Conservation (phyloP, 2,113 vertebrate genomes). For the Salminus brasiliensis region DNA sequence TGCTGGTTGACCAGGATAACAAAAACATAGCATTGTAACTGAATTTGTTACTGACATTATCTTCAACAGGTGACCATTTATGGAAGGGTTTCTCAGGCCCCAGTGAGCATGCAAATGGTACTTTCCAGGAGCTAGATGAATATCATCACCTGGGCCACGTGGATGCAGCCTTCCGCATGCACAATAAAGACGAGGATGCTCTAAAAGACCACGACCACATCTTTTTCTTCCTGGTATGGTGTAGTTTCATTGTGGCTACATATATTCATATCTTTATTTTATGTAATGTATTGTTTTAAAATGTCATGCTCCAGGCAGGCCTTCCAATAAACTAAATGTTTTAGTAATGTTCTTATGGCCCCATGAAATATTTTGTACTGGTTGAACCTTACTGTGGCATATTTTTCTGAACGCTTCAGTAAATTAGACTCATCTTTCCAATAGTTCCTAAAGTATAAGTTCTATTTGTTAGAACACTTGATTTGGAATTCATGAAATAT, state of each 20-base stretch:
- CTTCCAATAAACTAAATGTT: too few species aligned
- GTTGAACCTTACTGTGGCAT: too few species aligned
- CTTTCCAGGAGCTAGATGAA: conserved; percentile 72
- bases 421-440: too few species aligned
- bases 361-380: not conserved
- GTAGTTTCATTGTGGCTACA: not conserved
- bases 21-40: too few species aligned
- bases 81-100: conserved; percentile 73
- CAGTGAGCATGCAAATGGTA: conserved; percentile 65
- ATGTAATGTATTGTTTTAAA: not conserved
- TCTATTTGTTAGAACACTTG: too few species aligned
- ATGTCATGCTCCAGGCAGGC: too few species aligned
- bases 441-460: too few species aligned
- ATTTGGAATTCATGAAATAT: too few species aligned
- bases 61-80: conserved; percentile 68
- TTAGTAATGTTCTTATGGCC: too few species aligned
- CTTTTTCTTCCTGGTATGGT: conserved; percentile 81
- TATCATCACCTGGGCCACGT: conserved; percentile 66
- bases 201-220: conserved; percentile 67
- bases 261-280: not conserved
- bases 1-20: too few species aligned
- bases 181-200: conserved; percentile 48
- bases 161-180: conserved; percentile 84
- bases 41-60: too few species aligned
- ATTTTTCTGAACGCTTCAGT: too few species aligned